A percentile compares a stretch with the other conserved stretches of the same genome.
phyloP scores from a whole-genome alignment of 2,797 vertebrate genomes.

The Fringilla coelebs region DNA sequence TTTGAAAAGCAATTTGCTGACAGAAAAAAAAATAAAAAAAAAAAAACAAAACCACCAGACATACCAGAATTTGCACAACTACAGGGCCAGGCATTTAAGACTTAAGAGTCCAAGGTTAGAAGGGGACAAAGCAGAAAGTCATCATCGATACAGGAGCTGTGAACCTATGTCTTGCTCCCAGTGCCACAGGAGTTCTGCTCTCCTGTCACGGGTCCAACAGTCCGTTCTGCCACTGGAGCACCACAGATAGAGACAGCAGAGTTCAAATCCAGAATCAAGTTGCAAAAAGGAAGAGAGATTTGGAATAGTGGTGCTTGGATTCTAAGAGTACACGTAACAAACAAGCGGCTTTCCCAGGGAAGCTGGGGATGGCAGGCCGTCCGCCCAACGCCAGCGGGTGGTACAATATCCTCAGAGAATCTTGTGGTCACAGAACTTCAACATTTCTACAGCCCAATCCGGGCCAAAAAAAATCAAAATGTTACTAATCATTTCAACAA shows the following conservation, averaged over 20 bases:
- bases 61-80: not conserved
- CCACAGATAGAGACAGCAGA: not conserved
- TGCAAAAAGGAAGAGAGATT: not conserved
- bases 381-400: not conserved
- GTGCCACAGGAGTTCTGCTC: constrained; percentile 37
- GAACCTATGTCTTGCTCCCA: constrained; percentile 52
- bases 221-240: not conserved
- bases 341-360: constrained; percentile 12
- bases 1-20: constrained; percentile 33
- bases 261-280: not conserved
- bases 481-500: not conserved
- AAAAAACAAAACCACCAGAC: not conserved
- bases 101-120: constrained; percentile 8
- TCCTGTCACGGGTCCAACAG: not conserved
- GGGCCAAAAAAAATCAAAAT: not conserved
- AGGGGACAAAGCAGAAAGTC: constrained; percentile 13
- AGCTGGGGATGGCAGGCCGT: not conserved
- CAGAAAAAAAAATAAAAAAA: not conserved
- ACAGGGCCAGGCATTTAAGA: constrained; percentile 40
- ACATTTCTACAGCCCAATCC: constrained; percentile 5
- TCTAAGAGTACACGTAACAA: not conserved
- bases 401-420: not conserved
- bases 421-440: not conserved
- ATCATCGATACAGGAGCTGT: not conserved
- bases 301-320: constrained; percentile 21